phyloP scores from a whole-genome alignment of 2,888 invertebrate genomes.

The Tuberolachnus salignus region DNA sequence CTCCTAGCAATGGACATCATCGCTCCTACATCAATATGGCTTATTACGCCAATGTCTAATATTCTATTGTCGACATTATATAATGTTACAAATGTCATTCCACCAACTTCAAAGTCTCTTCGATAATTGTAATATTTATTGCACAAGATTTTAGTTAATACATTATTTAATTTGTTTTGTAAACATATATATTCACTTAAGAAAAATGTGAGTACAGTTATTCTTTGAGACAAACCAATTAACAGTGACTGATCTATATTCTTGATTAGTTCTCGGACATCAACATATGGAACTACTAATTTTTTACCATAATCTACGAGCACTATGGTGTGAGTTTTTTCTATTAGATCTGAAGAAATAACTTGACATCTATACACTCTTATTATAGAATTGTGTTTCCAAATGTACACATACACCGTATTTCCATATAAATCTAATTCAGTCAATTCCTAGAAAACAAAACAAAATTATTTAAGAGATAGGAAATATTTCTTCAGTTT shows the following conservation, averaged over 20 bases:
- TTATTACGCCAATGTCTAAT: conserved; percentile 3
- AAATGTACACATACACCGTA: conserved; percentile 34
- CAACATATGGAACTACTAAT: conserved; percentile 11
- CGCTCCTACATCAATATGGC: neutral
- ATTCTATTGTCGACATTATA: conserved; percentile 14
- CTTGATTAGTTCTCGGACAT: conserved; percentile 30
- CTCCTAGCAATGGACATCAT: conserved; percentile 40
- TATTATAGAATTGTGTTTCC: neutral
- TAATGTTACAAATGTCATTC: conserved; percentile 33
- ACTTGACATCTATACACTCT: conserved; percentile 46
- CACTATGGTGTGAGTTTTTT: conserved; percentile 24
- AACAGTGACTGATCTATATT: neutral
- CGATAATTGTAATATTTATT: conserved; percentile 35
- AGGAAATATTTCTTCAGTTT: too few species aligned
- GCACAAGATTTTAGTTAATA: conserved; percentile 8
- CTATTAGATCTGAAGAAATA: conserved; percentile 23
- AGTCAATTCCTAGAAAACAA: conserved; percentile 27
- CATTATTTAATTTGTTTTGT: conserved; percentile 12
- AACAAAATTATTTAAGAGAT: too few species aligned
- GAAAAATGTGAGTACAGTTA: conserved; percentile 22
- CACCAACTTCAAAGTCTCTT: conserved; percentile 33
- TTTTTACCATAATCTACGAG: conserved; percentile 43
- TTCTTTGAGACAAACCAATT: conserved; percentile 25
- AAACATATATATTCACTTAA: conserved; percentile 29
- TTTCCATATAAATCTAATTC: conserved; percentile 39